Evolutionary conservation across 2,113 vertebrate genomes (phyloP).

Genomic region (Patagioenas fasciata): DNA sequence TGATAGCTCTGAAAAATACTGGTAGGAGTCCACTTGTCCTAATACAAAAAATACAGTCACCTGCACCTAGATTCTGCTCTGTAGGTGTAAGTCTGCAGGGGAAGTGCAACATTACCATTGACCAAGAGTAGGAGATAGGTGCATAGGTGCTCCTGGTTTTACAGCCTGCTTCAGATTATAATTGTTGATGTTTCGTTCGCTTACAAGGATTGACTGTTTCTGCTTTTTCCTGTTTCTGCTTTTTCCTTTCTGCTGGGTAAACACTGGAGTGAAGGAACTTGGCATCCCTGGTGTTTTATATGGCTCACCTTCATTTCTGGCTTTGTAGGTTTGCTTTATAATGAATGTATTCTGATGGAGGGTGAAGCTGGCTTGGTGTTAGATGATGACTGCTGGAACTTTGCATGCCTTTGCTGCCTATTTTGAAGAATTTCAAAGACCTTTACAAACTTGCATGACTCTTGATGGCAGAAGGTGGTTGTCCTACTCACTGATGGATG

Average conservation of each 20-base stretch:
- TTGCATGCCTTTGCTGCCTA: neutral
- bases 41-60: neutral
- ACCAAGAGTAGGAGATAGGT: neutral
- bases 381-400: neutral
- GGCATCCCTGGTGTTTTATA: neutral
- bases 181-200: neutral
- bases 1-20: neutral
- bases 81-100: neutral
- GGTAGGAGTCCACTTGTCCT: neutral
- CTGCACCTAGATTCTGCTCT: neutral
- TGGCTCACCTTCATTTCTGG: neutral
- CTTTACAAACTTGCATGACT: neutral
- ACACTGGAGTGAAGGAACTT: neutral
- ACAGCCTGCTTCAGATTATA: neutral
- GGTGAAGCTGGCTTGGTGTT: neutral
- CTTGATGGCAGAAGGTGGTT: neutral
- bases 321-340: neutral
- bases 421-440: neutral
- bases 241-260: neutral
- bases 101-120: neutral
- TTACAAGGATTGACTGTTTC: neutral
- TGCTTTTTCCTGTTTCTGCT: neutral
- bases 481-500: neutral
- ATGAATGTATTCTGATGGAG: neutral
- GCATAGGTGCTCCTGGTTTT: neutral